These are phyloP conservation scores for Pseudachorutes palmiensis DNA, from an alignment of 1,140 invertebrate species.

Conservation along the genomic window DNA sequence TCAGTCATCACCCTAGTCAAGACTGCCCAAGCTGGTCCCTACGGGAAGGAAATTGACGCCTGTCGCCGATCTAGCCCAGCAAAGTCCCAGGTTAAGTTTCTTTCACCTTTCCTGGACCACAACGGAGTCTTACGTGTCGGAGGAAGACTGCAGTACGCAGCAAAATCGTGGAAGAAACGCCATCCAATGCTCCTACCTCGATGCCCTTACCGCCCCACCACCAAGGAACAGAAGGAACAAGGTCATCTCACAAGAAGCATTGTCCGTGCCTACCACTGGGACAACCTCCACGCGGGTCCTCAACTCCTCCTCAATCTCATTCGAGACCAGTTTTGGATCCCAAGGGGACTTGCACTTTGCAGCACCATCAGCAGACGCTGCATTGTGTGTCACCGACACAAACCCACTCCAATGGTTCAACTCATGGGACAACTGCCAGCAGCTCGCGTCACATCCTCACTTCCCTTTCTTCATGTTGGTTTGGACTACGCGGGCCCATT, in stretches of 20 bases:
- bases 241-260: background rate
- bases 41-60: too few relatives aligned
- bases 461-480: constrained; percentile 38
- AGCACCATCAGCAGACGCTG: constrained; percentile 27
- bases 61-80: too few relatives aligned
- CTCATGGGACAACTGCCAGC: constrained; percentile 42
- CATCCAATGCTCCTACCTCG: background rate
- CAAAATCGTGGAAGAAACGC: background rate
- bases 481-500: constrained; percentile 40
- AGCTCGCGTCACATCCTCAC: constrained; percentile 31
- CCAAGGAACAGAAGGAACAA: background rate
- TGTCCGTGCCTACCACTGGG: background rate
- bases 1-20: too few relatives aligned
- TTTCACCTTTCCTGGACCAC: background rate
- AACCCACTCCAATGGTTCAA: constrained; percentile 33
- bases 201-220: background rate
- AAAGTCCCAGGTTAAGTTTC: too few relatives aligned
- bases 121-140: background rate
- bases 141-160: background rate
- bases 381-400: constrained; percentile 39
- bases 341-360: background rate
- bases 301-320: background rate
- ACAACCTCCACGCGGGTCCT: background rate
- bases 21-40: too few relatives aligned
- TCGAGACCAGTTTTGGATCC: background rate